A percentile compares a stretch with the other conserved stretches of the same genome.
Evolutionary conservation across 2,113 vertebrate species (phyloP).

Genomic region (Trematocara unimaculatum): DNA sequence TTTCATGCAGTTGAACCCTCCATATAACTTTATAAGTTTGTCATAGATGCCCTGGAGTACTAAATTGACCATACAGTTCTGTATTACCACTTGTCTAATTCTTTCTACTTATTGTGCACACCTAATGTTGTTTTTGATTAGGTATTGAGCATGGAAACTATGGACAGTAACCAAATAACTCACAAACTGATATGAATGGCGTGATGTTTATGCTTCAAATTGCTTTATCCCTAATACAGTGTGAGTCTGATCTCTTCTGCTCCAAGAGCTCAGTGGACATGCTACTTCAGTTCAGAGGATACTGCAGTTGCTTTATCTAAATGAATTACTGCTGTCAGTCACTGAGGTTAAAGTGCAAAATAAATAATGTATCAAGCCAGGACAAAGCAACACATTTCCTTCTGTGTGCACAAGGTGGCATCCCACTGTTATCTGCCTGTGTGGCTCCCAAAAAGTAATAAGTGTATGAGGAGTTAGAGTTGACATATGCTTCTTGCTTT

Average conservation of each 20-base stretch:
- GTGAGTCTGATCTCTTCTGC: not conserved
- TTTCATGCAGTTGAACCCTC: not conserved
- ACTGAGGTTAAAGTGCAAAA: not conserved
- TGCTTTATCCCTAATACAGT: not conserved
- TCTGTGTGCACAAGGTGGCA: not conserved
- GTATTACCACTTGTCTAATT: not conserved
- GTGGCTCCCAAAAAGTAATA: conserved; percentile 47
- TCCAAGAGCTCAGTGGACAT: not conserved
- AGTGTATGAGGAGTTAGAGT: conserved; percentile 38
- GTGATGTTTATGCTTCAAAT: not conserved
- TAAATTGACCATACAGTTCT: not conserved
- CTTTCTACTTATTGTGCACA: not conserved
- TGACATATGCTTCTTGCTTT: conserved; percentile 37
- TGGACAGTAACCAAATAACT: not conserved
- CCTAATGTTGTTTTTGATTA: not conserved
- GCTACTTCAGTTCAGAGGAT: not conserved
- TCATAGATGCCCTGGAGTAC: not conserved
- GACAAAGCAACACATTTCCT: conserved; percentile 30
- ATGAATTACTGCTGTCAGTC: conserved; percentile 34
- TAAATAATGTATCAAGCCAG: not conserved
- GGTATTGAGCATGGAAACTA: not conserved
- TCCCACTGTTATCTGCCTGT: conserved; percentile 38
- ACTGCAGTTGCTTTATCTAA: conserved; percentile 3
- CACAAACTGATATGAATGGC: not conserved
- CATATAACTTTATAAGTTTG: not conserved